Percentiles rank a stretch among this genome's conserved stretches.
These are phyloP conservation scores for Phyto melanocephala DNA, from an alignment of 2,888 invertebrate genomes.

Conservation along the genomic window DNA sequence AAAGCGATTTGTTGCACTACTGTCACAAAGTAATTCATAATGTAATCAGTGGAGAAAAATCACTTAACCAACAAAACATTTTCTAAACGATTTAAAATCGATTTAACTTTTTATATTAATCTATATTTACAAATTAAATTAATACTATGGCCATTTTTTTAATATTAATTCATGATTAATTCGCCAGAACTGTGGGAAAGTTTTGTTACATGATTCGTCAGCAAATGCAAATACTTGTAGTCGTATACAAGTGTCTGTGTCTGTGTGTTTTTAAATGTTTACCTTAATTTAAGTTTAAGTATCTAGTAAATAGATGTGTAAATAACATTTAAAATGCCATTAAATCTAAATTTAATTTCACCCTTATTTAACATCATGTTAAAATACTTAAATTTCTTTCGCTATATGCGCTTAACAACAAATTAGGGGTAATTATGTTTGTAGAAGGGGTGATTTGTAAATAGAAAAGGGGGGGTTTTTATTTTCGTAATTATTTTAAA, in stretches of 20 bases:
- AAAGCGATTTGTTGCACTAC: too few relatives aligned
- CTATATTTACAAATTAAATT: too few relatives aligned
- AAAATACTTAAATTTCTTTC: background rate
- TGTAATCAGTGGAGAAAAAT: too few relatives aligned
- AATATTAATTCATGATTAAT: too few relatives aligned
- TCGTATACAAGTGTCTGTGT: background rate
- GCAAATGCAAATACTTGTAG: background rate
- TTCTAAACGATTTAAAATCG: too few relatives aligned
- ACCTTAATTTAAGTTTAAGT: slow-evolving; percentile 5
- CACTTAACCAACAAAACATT: too few relatives aligned
- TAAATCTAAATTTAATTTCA: slow-evolving; percentile 10
- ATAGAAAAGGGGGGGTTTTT: background rate
- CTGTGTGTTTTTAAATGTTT: background rate
- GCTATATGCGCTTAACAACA: background rate
- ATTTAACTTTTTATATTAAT: too few relatives aligned
- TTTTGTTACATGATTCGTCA: too few relatives aligned
- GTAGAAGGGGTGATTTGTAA: background rate
- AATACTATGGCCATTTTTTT: too few relatives aligned
- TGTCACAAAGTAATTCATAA: too few relatives aligned
- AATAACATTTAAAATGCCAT: slow-evolving; percentile 40
- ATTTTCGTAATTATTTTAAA: background rate
- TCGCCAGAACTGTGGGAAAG: too few relatives aligned
- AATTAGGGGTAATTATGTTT: background rate
- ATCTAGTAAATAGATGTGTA: slow-evolving; percentile 9
- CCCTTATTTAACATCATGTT: background rate